These are phyloP conservation scores for Diplolepis rosae DNA, from an alignment of 2,888 invertebrate species.

Conservation along the genomic window DNA sequence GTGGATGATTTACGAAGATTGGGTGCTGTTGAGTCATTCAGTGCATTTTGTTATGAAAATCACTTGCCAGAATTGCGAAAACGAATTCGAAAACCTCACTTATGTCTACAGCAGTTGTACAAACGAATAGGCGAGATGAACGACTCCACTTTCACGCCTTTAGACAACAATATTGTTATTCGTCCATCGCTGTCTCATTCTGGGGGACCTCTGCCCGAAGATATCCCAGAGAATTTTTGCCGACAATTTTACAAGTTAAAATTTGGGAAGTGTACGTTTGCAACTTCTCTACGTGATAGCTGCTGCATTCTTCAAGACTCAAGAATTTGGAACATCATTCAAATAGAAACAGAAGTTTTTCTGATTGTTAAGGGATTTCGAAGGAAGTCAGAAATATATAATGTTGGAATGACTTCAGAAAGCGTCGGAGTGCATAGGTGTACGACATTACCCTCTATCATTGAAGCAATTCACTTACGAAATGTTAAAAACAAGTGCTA, in stretches of 20 bases:
- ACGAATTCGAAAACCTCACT: too few relatives aligned
- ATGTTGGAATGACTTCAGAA: conserved; percentile 24
- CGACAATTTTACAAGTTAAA: conserved; percentile 20
- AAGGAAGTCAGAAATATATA: neutral
- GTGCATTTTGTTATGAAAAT: too few relatives aligned
- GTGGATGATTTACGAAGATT: too few relatives aligned
- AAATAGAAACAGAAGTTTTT: neutral
- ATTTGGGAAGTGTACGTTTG: conserved; percentile 21
- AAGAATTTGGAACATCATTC: conserved; percentile 14
- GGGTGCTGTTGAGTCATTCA: too few relatives aligned
- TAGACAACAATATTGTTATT: neutral
- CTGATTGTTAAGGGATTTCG: conserved; percentile 17
- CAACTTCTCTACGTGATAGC: conserved; percentile 22
- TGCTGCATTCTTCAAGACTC: neutral
- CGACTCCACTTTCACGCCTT: neutral
- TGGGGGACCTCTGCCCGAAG: neutral
- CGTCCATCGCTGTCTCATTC: neutral
- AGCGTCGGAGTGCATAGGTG: conserved; percentile 26
- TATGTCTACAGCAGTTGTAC: conserved; percentile 16
- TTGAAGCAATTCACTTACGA: neutral
- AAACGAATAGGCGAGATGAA: conserved; percentile 10
- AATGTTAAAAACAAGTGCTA: conserved; percentile 21
- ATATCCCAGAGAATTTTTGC: neutral
- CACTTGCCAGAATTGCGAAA: too few relatives aligned
- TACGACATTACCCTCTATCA: neutral